Base-by-base conservation (phyloP, 92 coral and sea anemone species). In the Zoanthus gigantus region DNA sequence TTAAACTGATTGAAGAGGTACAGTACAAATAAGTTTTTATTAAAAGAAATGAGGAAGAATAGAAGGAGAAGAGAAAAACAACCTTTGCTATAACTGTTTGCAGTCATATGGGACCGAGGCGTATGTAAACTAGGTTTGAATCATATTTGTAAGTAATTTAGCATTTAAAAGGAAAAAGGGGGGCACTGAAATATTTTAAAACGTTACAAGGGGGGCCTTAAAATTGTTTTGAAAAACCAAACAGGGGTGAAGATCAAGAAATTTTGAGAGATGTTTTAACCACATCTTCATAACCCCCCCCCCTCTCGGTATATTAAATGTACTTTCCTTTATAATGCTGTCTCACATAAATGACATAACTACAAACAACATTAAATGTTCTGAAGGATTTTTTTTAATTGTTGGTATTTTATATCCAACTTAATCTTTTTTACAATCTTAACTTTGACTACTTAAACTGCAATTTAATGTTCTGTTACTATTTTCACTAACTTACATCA, bases 41-140 rank as follows among this genome's bases (percentile, higher is more conserved):
- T 23, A 23, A 23, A 23, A 23, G 23, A 23, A 23, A 23, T 23
- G 23, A 23, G 23, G 6, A 58, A 12, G 6, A 12, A 58, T 5
- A 58, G 71, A 23, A 65, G 71, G 71, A 65, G 71, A 65, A 65
- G 10, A 65, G 71, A 65, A 65, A 65, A 65, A 65, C 71, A 65
- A 65, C 30, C 31, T 8, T 0, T 65, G 71, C n/a, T 65, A 23
- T 65, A 65, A 65, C 30, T 31, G 71, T 65, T 65, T 57, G 71
- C 71, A 65, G 71, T 65, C 71, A 65, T n/a, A 65, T 65, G 71
- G 71, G 71, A 31, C 71, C 71, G 66, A 58, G 66, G 15, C 66
- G 66, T 58, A 58, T 12, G 66, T 58, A 58, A 58, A 58, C 66
- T 2, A 58, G 66, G 66, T 58, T 58, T 58, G 66, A 15, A 58